Conservation (phyloP, 2,888 invertebrate species). For the Pristionchus entomophagus region DNA sequence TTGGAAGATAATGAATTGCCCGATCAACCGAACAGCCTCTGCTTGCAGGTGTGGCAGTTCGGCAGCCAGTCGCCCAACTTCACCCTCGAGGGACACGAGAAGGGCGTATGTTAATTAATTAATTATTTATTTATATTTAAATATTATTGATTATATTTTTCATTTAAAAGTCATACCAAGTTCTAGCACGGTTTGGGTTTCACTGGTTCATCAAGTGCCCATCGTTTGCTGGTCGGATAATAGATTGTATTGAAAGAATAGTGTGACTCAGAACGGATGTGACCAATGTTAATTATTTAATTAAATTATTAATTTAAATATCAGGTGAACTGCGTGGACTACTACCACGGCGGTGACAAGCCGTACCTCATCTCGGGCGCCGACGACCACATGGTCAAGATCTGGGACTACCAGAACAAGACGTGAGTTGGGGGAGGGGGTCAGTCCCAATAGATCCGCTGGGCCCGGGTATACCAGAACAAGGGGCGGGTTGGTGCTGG, state of each 20-base stretch:
- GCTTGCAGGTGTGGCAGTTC: conserved; percentile 92
- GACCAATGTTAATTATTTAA: not conserved
- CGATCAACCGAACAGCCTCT: too few species aligned
- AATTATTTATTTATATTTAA: conserved; percentile 7
- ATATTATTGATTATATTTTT: too few species aligned
- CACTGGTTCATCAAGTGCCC: too few species aligned
- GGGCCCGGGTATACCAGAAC: not conserved
- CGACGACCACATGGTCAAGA: conserved; percentile 96
- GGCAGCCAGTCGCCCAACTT: conserved; percentile 98
- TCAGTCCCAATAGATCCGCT: not conserved
- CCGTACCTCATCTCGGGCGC: conserved; percentile 99
- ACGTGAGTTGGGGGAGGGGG: conserved; percentile 78
- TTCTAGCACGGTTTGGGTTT: too few species aligned
- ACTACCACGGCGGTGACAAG: conserved; percentile 98
- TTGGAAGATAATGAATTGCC: too few species aligned
- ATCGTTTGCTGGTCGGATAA: too few species aligned
- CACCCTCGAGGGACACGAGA: conserved; percentile 96
- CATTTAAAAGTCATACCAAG: too few species aligned
- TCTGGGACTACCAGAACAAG: conserved; percentile 99
- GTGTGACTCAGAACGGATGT: too few species aligned
- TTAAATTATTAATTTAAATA: conserved; percentile 10
- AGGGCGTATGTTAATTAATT: conserved; percentile 82
- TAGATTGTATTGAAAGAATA: too few species aligned
- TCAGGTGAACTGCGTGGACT: conserved; percentile 93
- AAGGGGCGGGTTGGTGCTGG: not conserved